These are phyloP conservation scores for Monochamus saltuarius DNA, from an alignment of 1,140 invertebrate genomes.

Conservation along the genomic window DNA sequence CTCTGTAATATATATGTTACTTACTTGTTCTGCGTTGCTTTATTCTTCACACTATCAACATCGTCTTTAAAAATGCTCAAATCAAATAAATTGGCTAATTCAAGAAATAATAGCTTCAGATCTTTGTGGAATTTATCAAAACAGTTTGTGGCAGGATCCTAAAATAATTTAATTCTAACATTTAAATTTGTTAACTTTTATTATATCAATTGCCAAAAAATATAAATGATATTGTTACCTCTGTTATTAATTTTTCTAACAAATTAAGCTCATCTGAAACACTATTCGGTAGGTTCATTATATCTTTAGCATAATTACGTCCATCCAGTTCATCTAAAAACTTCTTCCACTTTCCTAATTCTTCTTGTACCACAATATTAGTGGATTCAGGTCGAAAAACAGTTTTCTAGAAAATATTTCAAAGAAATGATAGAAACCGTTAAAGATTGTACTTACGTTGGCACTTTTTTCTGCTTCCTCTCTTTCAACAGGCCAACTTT, in stretches of 20 bases:
- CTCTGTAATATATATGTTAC: too few relatives aligned
- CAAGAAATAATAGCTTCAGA: not conserved
- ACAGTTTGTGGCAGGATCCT: not conserved
- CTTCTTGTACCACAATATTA: not conserved
- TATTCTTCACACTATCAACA: not conserved
- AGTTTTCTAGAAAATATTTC: too few relatives aligned
- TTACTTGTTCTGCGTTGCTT: not conserved
- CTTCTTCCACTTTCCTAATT: not conserved
- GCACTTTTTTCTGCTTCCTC: too few relatives aligned
- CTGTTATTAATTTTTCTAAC: not conserved
- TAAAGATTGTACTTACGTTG: too few relatives aligned
- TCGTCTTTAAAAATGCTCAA: not conserved
- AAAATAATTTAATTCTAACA: not conserved
- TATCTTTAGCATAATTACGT: not conserved
- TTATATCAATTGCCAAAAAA: too few relatives aligned
- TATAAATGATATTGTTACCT: not conserved
- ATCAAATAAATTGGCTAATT: not conserved
- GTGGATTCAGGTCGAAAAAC: too few relatives aligned
- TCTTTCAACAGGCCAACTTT: too few relatives aligned
- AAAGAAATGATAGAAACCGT: too few relatives aligned
- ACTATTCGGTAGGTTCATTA: slow-evolving; percentile 4
- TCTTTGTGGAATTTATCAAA: not conserved
- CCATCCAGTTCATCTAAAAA: not conserved
- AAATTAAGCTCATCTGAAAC: not conserved
- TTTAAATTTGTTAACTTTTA: too few relatives aligned